Conservation (phyloP, 2,797 vertebrate genomes). For the Brachyrhaphis roseni region DNA sequence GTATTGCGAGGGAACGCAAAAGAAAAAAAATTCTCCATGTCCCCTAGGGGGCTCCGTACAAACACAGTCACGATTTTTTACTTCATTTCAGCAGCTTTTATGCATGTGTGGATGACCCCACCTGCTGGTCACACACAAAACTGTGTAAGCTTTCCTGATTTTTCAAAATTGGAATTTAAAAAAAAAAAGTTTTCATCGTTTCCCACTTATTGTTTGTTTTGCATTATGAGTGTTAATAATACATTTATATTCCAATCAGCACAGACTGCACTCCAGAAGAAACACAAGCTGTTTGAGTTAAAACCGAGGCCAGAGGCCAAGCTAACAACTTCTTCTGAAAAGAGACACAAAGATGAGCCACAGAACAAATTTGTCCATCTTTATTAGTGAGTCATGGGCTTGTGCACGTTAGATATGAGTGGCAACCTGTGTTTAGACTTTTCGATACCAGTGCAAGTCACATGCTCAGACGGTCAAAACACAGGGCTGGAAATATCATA, state of each 20-base stretch:
- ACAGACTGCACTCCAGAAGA: background rate
- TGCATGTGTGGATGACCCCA: background rate
- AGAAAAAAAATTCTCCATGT: no score
- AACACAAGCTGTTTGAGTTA: background rate
- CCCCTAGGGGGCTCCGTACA: no score
- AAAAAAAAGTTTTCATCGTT: no score
- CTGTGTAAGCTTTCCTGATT: background rate
- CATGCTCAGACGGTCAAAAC: constrained; percentile 68
- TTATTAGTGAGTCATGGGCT: constrained; percentile 67
- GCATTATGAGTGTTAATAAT: no score
- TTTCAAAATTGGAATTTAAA: no score
- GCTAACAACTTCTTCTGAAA: background rate
- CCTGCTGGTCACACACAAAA: background rate
- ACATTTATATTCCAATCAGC: background rate
- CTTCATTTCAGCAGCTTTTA: background rate
- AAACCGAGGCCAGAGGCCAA: background rate
- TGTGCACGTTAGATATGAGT: constrained; percentile 31
- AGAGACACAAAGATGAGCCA: background rate
- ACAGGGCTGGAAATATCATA: constrained; percentile 59
- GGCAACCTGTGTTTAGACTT: constrained; percentile 42
- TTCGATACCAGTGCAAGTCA: constrained; percentile 52
- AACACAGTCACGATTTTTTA: no score
- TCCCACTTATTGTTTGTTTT: background rate
- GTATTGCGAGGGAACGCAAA: no score
- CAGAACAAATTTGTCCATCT: constrained; percentile 51